These are phyloP conservation scores for Thaleichthys pacificus DNA, from an alignment of 2,797 vertebrate species.

Conservation along the genomic window DNA sequence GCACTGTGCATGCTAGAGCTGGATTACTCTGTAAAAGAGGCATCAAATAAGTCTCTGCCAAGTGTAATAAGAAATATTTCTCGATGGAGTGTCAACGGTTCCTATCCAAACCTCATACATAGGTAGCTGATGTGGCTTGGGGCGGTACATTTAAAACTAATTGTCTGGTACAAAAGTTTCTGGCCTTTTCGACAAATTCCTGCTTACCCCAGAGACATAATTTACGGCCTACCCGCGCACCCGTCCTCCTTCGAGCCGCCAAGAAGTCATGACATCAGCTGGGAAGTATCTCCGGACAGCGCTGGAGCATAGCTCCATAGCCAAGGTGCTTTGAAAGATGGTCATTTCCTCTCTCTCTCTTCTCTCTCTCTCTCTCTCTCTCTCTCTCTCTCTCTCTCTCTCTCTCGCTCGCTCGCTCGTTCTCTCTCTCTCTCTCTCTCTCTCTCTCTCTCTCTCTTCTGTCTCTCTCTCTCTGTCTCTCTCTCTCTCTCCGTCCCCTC, in stretches of 20 bases:
- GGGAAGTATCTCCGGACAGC: constrained; percentile 41
- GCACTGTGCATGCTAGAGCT: constrained; percentile 8
- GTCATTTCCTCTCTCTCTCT: constrained; percentile 10
- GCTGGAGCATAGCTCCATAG: constrained; percentile 19
- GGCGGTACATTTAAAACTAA: constrained; percentile 60
- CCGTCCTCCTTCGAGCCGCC: constrained; percentile 39
- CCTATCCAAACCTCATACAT: constrained; percentile 27
- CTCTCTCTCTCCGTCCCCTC: constrained; percentile 12
- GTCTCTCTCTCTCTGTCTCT: background rate
- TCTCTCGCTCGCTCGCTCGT: too few species aligned
- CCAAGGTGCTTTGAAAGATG: constrained; percentile 16
- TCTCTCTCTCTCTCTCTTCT: constrained; percentile 1
- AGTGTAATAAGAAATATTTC: constrained; percentile 13
- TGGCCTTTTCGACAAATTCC: constrained; percentile 52
- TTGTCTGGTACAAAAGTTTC: constrained; percentile 60
- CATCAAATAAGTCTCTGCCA: constrained; percentile 17
- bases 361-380: background rate
- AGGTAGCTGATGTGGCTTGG: constrained; percentile 50
- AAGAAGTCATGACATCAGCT: constrained; percentile 53
- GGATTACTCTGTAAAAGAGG: background rate
- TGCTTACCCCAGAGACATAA: constrained; percentile 49
- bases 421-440: background rate
- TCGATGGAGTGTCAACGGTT: background rate
- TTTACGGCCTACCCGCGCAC: constrained; percentile 52
- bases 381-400: constrained; percentile 3